phyloP scores from a whole-genome alignment of 2,113 vertebrate genomes.

The Cercopithecus mona region DNA sequence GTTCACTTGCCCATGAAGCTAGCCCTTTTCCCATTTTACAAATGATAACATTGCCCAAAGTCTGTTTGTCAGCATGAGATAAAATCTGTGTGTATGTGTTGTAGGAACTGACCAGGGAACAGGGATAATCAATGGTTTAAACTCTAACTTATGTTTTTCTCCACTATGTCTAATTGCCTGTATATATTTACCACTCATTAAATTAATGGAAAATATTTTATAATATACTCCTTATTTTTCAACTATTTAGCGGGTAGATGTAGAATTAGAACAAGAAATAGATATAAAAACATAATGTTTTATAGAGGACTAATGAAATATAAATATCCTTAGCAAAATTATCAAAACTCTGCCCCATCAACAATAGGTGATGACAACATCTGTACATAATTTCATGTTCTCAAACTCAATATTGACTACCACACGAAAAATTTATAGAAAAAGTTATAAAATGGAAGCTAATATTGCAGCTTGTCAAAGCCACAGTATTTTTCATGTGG shows the following conservation, averaged over 20 bases:
- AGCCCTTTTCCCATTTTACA: not conserved
- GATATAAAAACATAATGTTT: not conserved
- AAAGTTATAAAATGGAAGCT: not conserved
- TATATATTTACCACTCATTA: not conserved
- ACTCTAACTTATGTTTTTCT: not conserved
- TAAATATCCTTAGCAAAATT: not conserved
- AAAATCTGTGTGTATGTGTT: not conserved
- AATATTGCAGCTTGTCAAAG: not conserved
- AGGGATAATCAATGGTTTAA: not conserved
- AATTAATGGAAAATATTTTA: not conserved
- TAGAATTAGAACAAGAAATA: not conserved
- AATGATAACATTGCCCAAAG: not conserved
- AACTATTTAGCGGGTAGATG: not conserved
- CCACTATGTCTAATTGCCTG: not conserved
- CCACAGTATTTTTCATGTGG: not conserved
- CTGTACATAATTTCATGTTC: not conserved
- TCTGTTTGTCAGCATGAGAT: not conserved
- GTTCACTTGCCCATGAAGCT: not conserved
- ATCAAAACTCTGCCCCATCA: not conserved
- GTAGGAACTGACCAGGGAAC: rapidly evolving
- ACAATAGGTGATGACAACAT: not conserved
- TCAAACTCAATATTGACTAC: not conserved
- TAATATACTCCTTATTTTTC: not conserved
- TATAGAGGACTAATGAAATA: not conserved
- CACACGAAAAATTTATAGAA: not conserved